These are phyloP conservation scores for Spatula clypeata DNA, from an alignment of 2,797 vertebrate species.

Conservation along the genomic window DNA sequence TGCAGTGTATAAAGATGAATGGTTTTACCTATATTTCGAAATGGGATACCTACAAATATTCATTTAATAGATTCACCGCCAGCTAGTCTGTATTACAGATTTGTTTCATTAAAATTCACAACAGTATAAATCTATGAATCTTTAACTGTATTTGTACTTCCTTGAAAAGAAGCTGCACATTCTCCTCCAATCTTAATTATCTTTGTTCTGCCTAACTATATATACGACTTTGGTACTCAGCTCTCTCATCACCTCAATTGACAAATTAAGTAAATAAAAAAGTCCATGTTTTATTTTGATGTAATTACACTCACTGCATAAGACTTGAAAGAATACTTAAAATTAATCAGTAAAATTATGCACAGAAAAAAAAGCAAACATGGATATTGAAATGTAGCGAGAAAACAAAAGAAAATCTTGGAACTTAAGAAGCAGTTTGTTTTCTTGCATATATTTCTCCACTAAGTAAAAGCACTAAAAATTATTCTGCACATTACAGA, in stretches of 20 bases:
- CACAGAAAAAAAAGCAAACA: slow-evolving; percentile 56
- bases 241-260: slow-evolving; percentile 39
- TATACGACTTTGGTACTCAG: slow-evolving; percentile 47
- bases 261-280: slow-evolving; percentile 77
- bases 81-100: slow-evolving; percentile 14
- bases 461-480: slow-evolving; percentile 39
- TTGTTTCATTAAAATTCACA: slow-evolving; percentile 76
- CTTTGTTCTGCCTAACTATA: slow-evolving; percentile 73
- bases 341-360: slow-evolving; percentile 72
- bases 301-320: slow-evolving; percentile 68
- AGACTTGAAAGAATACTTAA: slow-evolving; percentile 68
- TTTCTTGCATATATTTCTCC: not conserved
- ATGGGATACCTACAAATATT: slow-evolving; percentile 53
- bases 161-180: slow-evolving; percentile 48
- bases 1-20: slow-evolving; percentile 57
- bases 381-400: slow-evolving; percentile 36
- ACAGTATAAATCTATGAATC: slow-evolving; percentile 68
- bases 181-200: slow-evolving; percentile 64
- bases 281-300: slow-evolving; percentile 45
- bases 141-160: slow-evolving; percentile 67
- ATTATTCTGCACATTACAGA: slow-evolving; percentile 1
- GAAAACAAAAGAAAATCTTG: not conserved
- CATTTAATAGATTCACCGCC: slow-evolving; percentile 35
- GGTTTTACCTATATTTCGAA: slow-evolving; percentile 66
- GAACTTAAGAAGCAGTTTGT: slow-evolving; percentile 44